Percentiles rank a stretch among this genome's conserved stretches.
These are phyloP conservation scores for Eurystomus gularis DNA, from an alignment of 2,113 vertebrate species.

Conservation along the genomic window DNA sequence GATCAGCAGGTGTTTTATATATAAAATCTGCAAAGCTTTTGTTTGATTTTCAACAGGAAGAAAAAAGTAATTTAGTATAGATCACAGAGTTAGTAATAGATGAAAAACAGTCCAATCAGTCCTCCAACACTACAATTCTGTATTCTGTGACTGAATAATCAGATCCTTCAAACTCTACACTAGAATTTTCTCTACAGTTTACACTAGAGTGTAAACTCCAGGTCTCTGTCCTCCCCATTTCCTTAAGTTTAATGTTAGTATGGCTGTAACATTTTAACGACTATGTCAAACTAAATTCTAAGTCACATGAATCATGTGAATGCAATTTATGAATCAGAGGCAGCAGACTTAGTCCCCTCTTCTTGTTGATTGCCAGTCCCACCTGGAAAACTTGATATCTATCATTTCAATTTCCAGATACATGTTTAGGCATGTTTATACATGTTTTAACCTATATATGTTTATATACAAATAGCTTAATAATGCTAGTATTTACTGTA, in stretches of 20 bases:
- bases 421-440: background rate
- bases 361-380: background rate
- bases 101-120: background rate
- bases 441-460: background rate
- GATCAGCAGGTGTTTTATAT: background rate
- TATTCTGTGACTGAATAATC: background rate
- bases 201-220: background rate
- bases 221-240: background rate
- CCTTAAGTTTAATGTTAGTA: background rate
- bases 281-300: background rate
- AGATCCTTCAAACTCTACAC: background rate
- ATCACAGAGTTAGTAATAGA: background rate
- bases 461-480: accelerated
- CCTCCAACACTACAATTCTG: background rate
- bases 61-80: background rate
- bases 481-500: background rate
- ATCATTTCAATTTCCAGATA: background rate
- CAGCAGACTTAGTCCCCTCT: accelerated
- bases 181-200: background rate
- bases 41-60: background rate
- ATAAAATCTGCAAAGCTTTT: background rate
- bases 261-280: background rate
- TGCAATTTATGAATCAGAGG: background rate
- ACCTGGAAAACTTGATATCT: background rate
- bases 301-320: background rate